Evolutionary conservation across 2,797 vertebrate genomes (phyloP), one percentile per base, ranked within the genome.

Genomic region (Steatocranus sp.): DNA sequence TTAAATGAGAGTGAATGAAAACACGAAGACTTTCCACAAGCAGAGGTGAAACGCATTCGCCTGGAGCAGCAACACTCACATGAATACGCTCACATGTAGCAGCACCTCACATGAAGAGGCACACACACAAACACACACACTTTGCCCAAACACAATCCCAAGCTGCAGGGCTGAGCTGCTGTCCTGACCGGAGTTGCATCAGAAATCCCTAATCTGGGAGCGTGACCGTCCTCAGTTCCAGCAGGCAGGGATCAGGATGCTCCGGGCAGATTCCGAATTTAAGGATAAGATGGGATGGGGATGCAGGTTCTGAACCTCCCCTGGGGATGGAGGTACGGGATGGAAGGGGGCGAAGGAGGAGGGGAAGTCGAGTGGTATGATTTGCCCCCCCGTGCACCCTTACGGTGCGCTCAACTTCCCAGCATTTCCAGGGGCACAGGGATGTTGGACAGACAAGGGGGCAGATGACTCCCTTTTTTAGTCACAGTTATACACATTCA

Each of bases 201-300:
- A 92, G 85, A 92, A 94, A 90, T 90, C 92, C 91, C 89, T 92
- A 89, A 94, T 94, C 91, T 91, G 82, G 85, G 80, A 95, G 94
- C 92, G 92, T 93, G 94, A 94, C 92, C 83, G 73, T 81, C 91
- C 90, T 93, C 92, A 91, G 91, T 91, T 92, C 93, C 92, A 94
- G 91, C 88, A 93, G 90, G 89, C 90, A 78, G 91, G 91, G 93
- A 93, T 91, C 88, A 92, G 90, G 86, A 81, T 7, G 92, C 93
- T 92, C 76, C 75, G 34, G 93, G 92, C 91, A 63, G 91, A 92
- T 92, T 93, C 92, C 49, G 70, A 94, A 94, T 94, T 94, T 94
- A 84, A 85, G 94, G 91, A 94, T 92, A 89, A 93, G 88, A 91
- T 85, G 88, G 90, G 91, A 91, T 76, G 79, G 83, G 90, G 90